Evolutionary conservation across 2,113 vertebrate species (phyloP), one percentile per base, ranked within the genome.

Genomic region (Nettapus auritus): DNA sequence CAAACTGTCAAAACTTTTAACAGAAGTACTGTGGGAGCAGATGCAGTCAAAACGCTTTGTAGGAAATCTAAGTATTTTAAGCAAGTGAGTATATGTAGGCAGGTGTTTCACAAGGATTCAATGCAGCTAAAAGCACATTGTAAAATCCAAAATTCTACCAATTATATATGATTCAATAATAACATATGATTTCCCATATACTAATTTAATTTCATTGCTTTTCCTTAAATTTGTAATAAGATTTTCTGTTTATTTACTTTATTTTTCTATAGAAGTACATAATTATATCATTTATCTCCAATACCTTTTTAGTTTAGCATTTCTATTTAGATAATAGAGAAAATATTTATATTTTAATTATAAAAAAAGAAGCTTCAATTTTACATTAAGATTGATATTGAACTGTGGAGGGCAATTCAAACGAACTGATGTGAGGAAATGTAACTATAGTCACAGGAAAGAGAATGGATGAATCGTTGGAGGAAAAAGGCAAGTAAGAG

Each of bases 1-100:
- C 44, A 89, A 93, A 95, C 48, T 91, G 89, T 73, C 96, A 94
- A 90, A 88, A 90, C 74, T 94, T 93, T 68, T 90, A 94, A 86
- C 90, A 90, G 13, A 42, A 86, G 18, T 68, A 59, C 69, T 86
- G 86, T 56, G 52, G 52, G 34, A 95, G 26, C 95, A 97, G 90
- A 92, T 89, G 80, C 42, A 81, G 33, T 38, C 46, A 88, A 60
- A 89, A 88, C 67, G 52, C 60, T 83, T 86, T 81, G 69, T 50
- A 75, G 34, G 33, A 94, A 92, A 88, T 52, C 3, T 19, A 59
- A 78, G 60, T 82, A 93, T 96, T 94, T 95, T 92, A 86, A 93
- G 90, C 19, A 88, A 90, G 46, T 28, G 42, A 88, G 10, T 86
- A 57, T 90, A n/a, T 81, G 71, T 70, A 92, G 80, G 73, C 76